phyloP scores from a whole-genome alignment of 1,140 invertebrate genomes.

The Sarcophaga bullata region DNA sequence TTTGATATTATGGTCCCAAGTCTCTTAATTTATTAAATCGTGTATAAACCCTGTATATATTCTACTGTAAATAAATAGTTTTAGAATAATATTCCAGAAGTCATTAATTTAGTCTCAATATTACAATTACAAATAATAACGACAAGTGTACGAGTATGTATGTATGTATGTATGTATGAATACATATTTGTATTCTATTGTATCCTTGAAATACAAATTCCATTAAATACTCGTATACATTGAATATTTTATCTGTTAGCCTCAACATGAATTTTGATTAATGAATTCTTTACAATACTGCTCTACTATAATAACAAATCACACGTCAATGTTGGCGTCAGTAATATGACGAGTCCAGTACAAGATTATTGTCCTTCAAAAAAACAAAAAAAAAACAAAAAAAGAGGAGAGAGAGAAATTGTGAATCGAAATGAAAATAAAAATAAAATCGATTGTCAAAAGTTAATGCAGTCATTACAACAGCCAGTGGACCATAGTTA shows the following conservation, averaged over 20 bases:
- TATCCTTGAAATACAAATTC: conserved; percentile 30
- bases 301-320: neutral
- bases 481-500: conserved; percentile 9
- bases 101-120: neutral
- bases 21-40: too few relatives aligned
- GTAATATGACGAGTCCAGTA: neutral
- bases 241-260: neutral
- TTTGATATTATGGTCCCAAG: too few relatives aligned
- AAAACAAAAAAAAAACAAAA: neutral
- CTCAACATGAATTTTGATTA: conserved; percentile 9
- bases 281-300: neutral
- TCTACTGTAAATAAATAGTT: too few relatives aligned
- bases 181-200: neutral
- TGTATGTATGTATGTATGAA: neutral
- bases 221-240: neutral
- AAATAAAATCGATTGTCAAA: conserved; percentile 25
- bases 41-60: too few relatives aligned
- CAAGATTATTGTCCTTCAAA: conserved; percentile 31
- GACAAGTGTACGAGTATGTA: conserved; percentile 13
- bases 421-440: neutral
- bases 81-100: too few relatives aligned
- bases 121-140: neutral
- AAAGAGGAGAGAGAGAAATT: neutral
- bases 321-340: conserved; percentile 25
- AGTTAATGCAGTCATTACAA: conserved; percentile 39